Base-by-base conservation (phyloP, 1,140 invertebrate genomes). In the Mya arenaria region DNA sequence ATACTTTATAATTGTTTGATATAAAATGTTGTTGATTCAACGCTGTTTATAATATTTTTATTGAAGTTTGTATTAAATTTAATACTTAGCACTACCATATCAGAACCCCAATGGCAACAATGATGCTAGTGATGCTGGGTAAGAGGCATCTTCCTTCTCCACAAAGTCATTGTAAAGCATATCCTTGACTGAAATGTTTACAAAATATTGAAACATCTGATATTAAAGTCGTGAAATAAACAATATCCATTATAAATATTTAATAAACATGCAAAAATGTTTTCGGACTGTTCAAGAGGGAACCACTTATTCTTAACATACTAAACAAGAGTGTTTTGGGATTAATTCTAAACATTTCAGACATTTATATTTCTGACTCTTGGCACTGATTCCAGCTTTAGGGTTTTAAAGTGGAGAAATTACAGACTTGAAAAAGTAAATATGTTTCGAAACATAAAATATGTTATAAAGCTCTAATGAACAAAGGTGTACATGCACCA, bases 351-450 rank as follows among this genome's bases (percentile, higher is more conserved):
- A 58, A 58, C 55, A 58, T 58, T 58, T 58, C 55, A 58, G 55
- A 58, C 55, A 58, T 58, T 58, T 58, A 58, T 58, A 58, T 58
- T 58, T 58, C 55, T 58, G 55, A 58, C 55, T 58, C 30, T 58
- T 6, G 55, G 55, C n/a, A n/a, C n/a, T n/a, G n/a, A n/a, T n/a
- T n/a, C n/a, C n/a, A n/a, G n/a, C 55, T 58, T 58, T n/a, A 58
- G 55, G 55, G 55, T 58, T 58, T 58, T 58, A 58, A 58, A 58
- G 55, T n/a, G 55, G 55, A 58, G 55, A 58, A 58, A 58, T 58
- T 58, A 58, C 55, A n/a, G 55, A 58, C 55, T 58, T 58, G 55
- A 58, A 58, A 58, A 58, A 58, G 55, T 8, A 58, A 58, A 58
- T 58, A 58, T 58, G 55, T 58, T 58, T 58, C 55, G n/a, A 58